Percentiles rank a stretch among this genome's conserved stretches.
phyloP scores from a whole-genome alignment of 2,113 vertebrate species.

The Epinephelus moara region DNA sequence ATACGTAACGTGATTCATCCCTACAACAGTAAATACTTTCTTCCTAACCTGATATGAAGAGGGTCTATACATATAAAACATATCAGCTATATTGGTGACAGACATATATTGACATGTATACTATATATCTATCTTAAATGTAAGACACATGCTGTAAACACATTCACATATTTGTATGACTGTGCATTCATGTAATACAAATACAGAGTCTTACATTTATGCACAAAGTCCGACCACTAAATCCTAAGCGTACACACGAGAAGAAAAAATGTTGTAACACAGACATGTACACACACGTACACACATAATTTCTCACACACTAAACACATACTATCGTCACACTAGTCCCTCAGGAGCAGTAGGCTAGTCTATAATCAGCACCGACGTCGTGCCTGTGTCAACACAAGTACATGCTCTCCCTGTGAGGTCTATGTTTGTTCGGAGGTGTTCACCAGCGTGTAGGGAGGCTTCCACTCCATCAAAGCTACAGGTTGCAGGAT shows the following conservation, averaged over 20 bases:
- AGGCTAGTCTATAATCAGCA: slow-evolving; percentile 26
- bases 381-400: slow-evolving; percentile 14
- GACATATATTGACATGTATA: too few relatives aligned
- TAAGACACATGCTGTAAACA: background rate
- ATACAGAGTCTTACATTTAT: background rate
- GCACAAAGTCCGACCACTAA: background rate
- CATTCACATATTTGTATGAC: background rate
- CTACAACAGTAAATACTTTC: too few relatives aligned
- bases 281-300: background rate
- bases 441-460: slow-evolving; percentile 9
- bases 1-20: too few relatives aligned
- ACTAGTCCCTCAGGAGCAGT: background rate
- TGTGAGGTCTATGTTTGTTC: slow-evolving; percentile 50
- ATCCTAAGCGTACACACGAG: background rate
- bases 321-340: background rate
- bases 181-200: background rate
- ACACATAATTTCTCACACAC: background rate
- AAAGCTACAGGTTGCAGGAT: slow-evolving; percentile 17
- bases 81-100: too few relatives aligned
- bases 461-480: slow-evolving; percentile 20
- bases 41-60: too few relatives aligned
- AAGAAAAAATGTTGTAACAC: background rate
- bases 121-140: too few relatives aligned
- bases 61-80: too few relatives aligned
- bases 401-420: slow-evolving; percentile 39